Percentiles rank a stretch among this genome's conserved stretches.
phyloP scores from a whole-genome alignment of 37 sponge, comb jelly and placozoan genomes.

The Tethya wilhelma region DNA sequence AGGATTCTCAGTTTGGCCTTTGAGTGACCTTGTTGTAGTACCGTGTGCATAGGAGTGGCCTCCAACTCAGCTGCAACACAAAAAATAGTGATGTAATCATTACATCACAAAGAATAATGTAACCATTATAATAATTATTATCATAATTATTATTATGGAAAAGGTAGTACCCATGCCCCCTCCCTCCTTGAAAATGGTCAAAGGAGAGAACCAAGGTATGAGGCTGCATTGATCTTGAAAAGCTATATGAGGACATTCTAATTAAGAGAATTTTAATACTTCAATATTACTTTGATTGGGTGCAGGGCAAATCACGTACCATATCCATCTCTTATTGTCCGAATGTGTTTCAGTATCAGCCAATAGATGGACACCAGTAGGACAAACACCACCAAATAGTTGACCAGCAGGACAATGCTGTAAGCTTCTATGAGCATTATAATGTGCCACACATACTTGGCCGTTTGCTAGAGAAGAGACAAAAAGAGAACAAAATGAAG shows the following conservation, averaged over 20 bases:
- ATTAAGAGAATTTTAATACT: too few species aligned
- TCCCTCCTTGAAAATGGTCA: too few species aligned
- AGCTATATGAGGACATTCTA: too few species aligned
- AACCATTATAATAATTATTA: background rate
- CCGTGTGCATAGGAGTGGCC: background rate
- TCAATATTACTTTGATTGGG: too few species aligned
- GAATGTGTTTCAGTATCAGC: background rate
- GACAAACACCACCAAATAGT: conserved; percentile 21
- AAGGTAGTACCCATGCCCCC: too few species aligned
- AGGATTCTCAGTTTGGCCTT: conserved; percentile 32
- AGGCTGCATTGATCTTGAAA: too few species aligned
- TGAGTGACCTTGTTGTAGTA: conserved; percentile 21
- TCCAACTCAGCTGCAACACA: background rate
- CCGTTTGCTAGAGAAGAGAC: background rate
- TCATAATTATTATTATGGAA: too few species aligned
- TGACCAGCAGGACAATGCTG: background rate
- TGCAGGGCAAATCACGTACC: too few species aligned
- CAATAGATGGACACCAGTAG: conserved; percentile 10
- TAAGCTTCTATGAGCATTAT: background rate
- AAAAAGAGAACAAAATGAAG: background rate
- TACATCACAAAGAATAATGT: background rate
- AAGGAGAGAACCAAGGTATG: too few species aligned
- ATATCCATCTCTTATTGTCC: background rate
- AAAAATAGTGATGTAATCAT: too few species aligned
- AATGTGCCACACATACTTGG: background rate